Base-by-base conservation (phyloP, 2,888 invertebrate species). In the Scaptodrosophila latifasciaeformis region DNA sequence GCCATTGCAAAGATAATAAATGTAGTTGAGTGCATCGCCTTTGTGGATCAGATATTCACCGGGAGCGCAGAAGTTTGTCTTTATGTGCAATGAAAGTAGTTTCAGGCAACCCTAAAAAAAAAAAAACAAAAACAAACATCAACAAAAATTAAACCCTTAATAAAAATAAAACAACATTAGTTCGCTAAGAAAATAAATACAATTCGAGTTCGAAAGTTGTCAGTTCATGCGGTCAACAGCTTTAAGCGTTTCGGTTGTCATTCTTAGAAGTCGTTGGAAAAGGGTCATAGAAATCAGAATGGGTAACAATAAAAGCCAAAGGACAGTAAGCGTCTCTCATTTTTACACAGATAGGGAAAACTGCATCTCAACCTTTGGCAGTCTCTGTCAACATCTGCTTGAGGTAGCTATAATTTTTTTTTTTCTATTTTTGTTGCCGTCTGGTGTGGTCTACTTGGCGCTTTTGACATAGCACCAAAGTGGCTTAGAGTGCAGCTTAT, bases 1-100 rank as follows among this genome's bases (percentile, higher is more conserved):
- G 4, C 97, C 97, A 83, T 97, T 97, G 88, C 96, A 97, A 66
- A 97, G 92, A 86, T 97, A 96, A 87, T 96, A 97, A 78, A 97
- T 95, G 84, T 96, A 96, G 59, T 94, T 93, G 21, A 97, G 90
- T 4, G 96, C 96, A 82, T 97, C 97, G 34, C 97, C 97, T 88
- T 93, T 95, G 87, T 97, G 97, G 37, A 97, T 93, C 42, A 97
- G 90, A 85, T 93, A 97, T 85, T 97, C 97, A 54, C 97, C 97
- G 2, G 97, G 97, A 7, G 97, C 97, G 84, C 97, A 97, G 86
- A 98, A 97, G 88, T 96, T 96, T 80, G 95, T 93, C 72, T 96
- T 91, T 79, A 97, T 96, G 85, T 96, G 96, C 62, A 96, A 88
- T 1, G 97, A 96, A 49, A 97, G 89, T 48, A 96, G 89, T 86